Evolutionary conservation across 2,888 invertebrate species (phyloP).

Genomic region (Athrips mouffetella): DNA sequence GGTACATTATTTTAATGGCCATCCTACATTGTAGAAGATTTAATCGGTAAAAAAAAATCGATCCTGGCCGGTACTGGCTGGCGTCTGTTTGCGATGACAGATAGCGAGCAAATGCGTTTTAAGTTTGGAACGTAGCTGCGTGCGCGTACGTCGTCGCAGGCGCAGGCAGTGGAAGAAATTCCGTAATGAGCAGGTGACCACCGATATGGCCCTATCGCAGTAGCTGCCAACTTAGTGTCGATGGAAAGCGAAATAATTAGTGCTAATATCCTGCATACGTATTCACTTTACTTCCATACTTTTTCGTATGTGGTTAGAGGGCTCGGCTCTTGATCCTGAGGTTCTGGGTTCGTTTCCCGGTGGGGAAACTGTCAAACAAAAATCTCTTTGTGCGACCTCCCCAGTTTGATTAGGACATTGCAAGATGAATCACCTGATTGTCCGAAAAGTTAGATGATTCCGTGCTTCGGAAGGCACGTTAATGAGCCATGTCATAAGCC

Average conservation of each 20-base stretch:
- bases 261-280: slow-evolving; percentile 39
- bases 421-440: too few relatives aligned
- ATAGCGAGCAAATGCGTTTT: slow-evolving; percentile 65
- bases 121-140: slow-evolving; percentile 46
- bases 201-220: slow-evolving; percentile 36
- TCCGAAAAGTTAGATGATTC: too few relatives aligned
- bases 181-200: slow-evolving; percentile 64
- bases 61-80: slow-evolving; percentile 39
- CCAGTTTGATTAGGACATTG: too few relatives aligned
- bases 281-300: not conserved
- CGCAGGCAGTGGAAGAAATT: slow-evolving; percentile 42
- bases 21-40: slow-evolving; percentile 55
- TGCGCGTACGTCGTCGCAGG: slow-evolving; percentile 44
- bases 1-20: slow-evolving; percentile 59
- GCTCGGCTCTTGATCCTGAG: too few relatives aligned
- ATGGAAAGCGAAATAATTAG: slow-evolving; percentile 49
- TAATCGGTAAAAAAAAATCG: slow-evolving; percentile 44
- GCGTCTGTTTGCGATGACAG: slow-evolving; percentile 67
- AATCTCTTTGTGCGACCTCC: too few relatives aligned
- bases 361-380: too few relatives aligned
- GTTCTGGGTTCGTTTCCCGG: too few relatives aligned
- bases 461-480: too few relatives aligned
- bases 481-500: too few relatives aligned
- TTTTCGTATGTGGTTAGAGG: too few relatives aligned
- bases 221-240: slow-evolving; percentile 61